phyloP scores from a whole-genome alignment of 1,140 invertebrate genomes.

The Phymorhynchus buccinoides region DNA sequence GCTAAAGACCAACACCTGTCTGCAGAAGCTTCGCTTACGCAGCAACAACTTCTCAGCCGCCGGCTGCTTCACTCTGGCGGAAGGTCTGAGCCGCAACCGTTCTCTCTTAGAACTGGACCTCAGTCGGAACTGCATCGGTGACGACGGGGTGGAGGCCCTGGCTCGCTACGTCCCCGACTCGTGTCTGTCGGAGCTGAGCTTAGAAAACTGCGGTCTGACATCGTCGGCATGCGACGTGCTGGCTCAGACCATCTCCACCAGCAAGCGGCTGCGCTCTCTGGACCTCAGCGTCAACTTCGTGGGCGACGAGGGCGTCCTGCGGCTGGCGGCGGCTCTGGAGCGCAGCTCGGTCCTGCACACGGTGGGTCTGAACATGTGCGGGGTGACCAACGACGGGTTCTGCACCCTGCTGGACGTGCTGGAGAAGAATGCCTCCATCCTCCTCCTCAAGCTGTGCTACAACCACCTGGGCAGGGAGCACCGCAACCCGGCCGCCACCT shows the following conservation, averaged over 20 bases:
- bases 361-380: constrained; percentile 70
- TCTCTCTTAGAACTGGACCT: constrained; percentile 62
- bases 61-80: constrained; percentile 62
- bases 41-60: constrained; percentile 64
- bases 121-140: constrained; percentile 64
- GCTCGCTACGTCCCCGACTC: constrained; percentile 61
- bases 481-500: constrained; percentile 56
- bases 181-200: constrained; percentile 59
- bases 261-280: constrained; percentile 62
- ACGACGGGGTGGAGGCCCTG: constrained; percentile 63
- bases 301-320: constrained; percentile 61
- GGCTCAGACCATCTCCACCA: constrained; percentile 61
- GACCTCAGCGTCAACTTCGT: constrained; percentile 70
- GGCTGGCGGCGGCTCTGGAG: constrained; percentile 63
- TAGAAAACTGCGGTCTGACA: constrained; percentile 70
- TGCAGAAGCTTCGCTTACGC: constrained; percentile 63
- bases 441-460: constrained; percentile 65
- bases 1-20: constrained; percentile 61
- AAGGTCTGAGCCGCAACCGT: constrained; percentile 58
- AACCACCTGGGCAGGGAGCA: constrained; percentile 63
- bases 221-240: constrained; percentile 58
- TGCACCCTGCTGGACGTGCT: constrained; percentile 65
- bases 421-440: constrained; percentile 62
- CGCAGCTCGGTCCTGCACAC: constrained; percentile 66
- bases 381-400: constrained; percentile 70